Evolutionary conservation across 2,797 vertebrate genomes (phyloP), one percentile per base, ranked within the genome.

Genomic region (Rachycentron canadum): DNA sequence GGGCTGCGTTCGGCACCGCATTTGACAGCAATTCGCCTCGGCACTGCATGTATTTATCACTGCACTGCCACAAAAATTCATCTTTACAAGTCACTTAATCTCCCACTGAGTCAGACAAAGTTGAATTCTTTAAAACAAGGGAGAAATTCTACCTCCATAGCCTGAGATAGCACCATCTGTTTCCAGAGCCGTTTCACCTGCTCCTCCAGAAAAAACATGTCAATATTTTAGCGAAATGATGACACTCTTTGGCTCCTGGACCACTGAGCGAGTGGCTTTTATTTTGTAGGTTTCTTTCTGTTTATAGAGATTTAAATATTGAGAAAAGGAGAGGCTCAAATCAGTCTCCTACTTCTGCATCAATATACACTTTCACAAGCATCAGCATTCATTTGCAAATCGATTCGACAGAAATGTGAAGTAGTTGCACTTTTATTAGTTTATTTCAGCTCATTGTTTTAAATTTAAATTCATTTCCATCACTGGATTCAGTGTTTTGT

Each of bases 11-110:
- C 57, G 38, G 63, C 57, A 65, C 73, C 72, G 81, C 62, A 38
- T 83, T 82, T 86, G 79, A 86, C 80, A 84, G 75, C 75, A 79
- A 61, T 80, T 87, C 81, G 88, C 81, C 81, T 69, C 66, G 0
- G 68, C 8, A 19, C 75, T 55, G 59, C 50, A 26, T 59, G 80
- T 82, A 88, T 89, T 89, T 78, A 89, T 90, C 76, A 79, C 77
- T 1, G 49, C 13, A 2, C 74, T n/a, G 62, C 47, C 68, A 73
- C 65, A 61, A 69, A 83, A 77, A 75, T 68, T 61, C 79, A 72
- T 82, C 65, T 78, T 79, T 49, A 76, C 68, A 75, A 82, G 83
- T 85, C 55, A 73, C 50, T 81, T 52, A 71, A 62, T 56, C 76
- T 78, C 52, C 56, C 56, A 25, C 63, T 19, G 61, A 83, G 76